Percentiles rank a stretch among this genome's conserved stretches.
These are phyloP conservation scores for Euphydryas editha DNA, from an alignment of 2,888 invertebrate genomes.

Conservation along the genomic window DNA sequence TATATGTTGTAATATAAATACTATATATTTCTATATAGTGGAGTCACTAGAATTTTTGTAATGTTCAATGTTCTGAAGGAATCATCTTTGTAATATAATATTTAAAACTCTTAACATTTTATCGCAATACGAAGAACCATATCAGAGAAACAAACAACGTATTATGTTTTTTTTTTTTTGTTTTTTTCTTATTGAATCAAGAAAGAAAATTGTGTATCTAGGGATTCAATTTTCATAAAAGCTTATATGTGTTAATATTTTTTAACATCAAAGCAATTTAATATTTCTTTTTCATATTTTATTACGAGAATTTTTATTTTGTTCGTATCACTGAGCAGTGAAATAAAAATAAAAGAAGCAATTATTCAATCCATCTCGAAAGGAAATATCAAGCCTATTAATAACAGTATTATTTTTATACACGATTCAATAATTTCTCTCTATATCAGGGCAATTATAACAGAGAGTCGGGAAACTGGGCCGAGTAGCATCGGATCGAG, in stretches of 20 bases:
- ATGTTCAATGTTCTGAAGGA: no score
- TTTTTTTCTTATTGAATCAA: background rate
- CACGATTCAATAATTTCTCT: background rate
- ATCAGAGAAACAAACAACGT: no score
- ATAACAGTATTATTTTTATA: background rate
- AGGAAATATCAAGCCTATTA: background rate
- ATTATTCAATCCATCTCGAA: background rate
- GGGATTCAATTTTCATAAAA: background rate
- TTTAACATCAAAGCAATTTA: constrained; percentile 3
- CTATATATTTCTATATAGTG: no score
- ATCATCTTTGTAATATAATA: no score
- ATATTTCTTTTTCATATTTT: constrained; percentile 1
- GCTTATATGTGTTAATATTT: constrained; percentile 6
- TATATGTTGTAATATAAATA: no score
- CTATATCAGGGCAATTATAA: constrained; percentile 65
- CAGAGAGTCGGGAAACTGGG: constrained; percentile 72
- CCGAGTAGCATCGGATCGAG: constrained; percentile 66
- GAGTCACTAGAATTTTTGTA: no score
- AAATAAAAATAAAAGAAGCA: background rate
- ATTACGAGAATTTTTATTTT: background rate
- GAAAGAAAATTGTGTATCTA: background rate
- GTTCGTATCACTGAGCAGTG: background rate
- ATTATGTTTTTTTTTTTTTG: background rate
- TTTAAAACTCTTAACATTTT: no score
- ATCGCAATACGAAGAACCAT: no score